Evolutionary conservation across 2,888 invertebrate genomes (phyloP), one percentile per base, ranked within the genome.

Genomic region (Limnephilus auricula): DNA sequence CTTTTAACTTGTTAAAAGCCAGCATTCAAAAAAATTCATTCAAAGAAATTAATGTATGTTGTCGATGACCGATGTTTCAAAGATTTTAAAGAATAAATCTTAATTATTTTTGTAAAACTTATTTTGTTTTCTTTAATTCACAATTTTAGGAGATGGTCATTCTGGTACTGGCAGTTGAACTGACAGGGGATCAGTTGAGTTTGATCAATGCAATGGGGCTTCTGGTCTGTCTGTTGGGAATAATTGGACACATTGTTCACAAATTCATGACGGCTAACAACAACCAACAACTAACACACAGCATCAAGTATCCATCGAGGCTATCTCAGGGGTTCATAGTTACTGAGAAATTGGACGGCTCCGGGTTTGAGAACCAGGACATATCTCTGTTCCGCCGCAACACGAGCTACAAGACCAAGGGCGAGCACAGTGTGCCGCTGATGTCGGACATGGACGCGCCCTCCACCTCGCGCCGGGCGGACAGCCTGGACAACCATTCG

Each of bases 131-230:
- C 3, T 50, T 50, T 13, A 4, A 13, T 92, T 89, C n/a, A 65
- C 93, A 84, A 90, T 96, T 96, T 25, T 95, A 99, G 99, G 99
- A 99, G 96, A 97, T 99, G 94, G 98, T 98, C 94, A 99, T 99
- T 93, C 96, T 99, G 93, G 97, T 98, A 86, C 95, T 99, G 93
- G 99, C 99, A 0, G 98, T 99, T 89, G 96, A 97, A 94, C 97
- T 98, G 94, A 98, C 98, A 94, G 98, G 98, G 13, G 99, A 99
- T 94, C 96, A 97, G 94, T 96, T 99, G 94, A 98, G 97, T 92
- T 94, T 96, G 4, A 95, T 99, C 90, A 99, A 99, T 95, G 96
- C 97, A 40, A 95, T 98, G 10, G 99, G 99, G 0, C 95, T 99
- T 92, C 95, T 97, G 13, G 95, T 99, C 90, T 99, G 99, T 94